A percentile compares a stretch with the other conserved stretches of the same genome.
phyloP scores from a whole-genome alignment of 2,113 vertebrate genomes.

The Oreochromis niloticus region DNA sequence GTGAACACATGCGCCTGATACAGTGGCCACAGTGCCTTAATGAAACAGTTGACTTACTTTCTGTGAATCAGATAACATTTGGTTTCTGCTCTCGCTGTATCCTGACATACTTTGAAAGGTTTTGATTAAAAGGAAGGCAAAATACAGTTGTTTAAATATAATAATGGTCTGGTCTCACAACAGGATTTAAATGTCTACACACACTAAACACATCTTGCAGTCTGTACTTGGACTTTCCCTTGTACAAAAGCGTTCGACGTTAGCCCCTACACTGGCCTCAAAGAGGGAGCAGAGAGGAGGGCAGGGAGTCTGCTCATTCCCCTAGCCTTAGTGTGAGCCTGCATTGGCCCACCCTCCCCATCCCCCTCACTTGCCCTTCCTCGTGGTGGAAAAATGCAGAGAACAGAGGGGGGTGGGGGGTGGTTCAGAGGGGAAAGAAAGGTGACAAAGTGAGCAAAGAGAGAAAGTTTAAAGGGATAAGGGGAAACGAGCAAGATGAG shows the following conservation, averaged over 20 bases:
- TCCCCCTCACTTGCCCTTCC: not conserved
- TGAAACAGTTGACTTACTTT: not conserved
- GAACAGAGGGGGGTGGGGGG: not conserved
- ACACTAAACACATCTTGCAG: not conserved
- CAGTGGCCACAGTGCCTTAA: not conserved
- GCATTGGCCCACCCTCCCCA: not conserved
- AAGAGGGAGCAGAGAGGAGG: constrained; percentile 16
- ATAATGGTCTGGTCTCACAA: not conserved
- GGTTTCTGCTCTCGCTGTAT: not conserved
- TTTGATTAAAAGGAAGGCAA: not conserved
- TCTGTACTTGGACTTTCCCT: constrained; percentile 6
- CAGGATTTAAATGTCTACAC: not conserved
- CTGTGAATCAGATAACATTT: not conserved
- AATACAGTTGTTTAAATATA: not conserved
- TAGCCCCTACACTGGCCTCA: constrained; percentile 52
- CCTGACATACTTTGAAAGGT: not conserved
- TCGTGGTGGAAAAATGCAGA: constrained; percentile 23
- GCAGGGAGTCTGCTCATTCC: constrained; percentile 17
- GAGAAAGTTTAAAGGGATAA: not conserved
- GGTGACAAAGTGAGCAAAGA: not conserved
- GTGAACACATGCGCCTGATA: not conserved
- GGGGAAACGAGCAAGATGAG: not conserved
- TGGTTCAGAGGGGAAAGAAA: not conserved
- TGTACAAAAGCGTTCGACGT: constrained; percentile 20
- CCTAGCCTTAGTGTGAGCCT: not conserved